phyloP scores from a whole-genome alignment of 2,888 invertebrate species.

The Cloeon dipterum region DNA sequence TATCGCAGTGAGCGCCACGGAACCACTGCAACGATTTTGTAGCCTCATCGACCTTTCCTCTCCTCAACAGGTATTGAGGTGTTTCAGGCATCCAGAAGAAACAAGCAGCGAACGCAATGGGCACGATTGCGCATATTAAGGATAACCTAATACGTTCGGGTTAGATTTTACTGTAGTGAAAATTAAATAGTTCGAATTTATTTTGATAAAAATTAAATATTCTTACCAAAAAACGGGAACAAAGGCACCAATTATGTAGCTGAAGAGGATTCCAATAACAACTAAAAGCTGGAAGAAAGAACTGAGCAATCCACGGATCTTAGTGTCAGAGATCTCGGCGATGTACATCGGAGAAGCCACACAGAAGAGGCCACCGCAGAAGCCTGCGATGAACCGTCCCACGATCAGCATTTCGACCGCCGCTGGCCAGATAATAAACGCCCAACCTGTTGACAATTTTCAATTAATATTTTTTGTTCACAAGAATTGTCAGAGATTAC shows the following conservation, averaged over 20 bases:
- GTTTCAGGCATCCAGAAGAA: conserved; percentile 77
- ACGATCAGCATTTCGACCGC: not conserved
- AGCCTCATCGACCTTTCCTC: conserved; percentile 11
- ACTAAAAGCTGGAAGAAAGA: conserved; percentile 74
- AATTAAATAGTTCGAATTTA: no score
- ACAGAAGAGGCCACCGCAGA: conserved; percentile 59
- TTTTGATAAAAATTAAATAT: no score
- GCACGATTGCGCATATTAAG: conserved; percentile 36
- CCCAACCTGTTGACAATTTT: conserved; percentile 3
- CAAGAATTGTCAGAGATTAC: no score
- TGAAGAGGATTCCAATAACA: conserved; percentile 56
- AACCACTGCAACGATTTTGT: conserved; percentile 28
- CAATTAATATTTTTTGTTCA: no score
- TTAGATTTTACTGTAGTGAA: no score
- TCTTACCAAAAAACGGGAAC: conserved; percentile 23
- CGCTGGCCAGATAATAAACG: not conserved
- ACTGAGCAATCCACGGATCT: conserved; percentile 61
- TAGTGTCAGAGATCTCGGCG: conserved; percentile 64
- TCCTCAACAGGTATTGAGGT: conserved; percentile 48
- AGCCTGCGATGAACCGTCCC: conserved; percentile 23
- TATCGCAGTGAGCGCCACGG: conserved; percentile 47
- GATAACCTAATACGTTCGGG: conserved; percentile 31
- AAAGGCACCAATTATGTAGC: conserved; percentile 43
- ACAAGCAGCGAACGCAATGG: conserved; percentile 40
- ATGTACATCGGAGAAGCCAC: conserved; percentile 66